A percentile compares a stretch with the other conserved stretches of the same genome.
These are phyloP conservation scores for Eumacrocentrus americanus DNA, from an alignment of 2,888 invertebrate species.

Conservation along the genomic window DNA sequence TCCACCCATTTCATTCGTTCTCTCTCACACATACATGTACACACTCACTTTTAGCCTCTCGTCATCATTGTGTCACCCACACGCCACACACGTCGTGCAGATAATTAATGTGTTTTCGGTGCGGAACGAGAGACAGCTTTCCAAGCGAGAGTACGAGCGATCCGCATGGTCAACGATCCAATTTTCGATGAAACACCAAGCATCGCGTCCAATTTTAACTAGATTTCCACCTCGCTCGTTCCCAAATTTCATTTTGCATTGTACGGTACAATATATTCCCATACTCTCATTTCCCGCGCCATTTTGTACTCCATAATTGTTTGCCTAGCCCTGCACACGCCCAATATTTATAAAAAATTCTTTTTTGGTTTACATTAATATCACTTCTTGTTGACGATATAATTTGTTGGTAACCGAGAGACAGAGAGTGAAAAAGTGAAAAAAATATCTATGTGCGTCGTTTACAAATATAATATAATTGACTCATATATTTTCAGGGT, in stretches of 20 bases:
- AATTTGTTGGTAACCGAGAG: too few species aligned
- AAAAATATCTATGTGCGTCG: too few species aligned
- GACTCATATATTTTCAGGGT: too few species aligned
- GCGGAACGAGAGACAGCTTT: constrained; percentile 4
- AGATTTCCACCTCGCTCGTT: constrained; percentile 43
- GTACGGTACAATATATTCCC: constrained; percentile 21
- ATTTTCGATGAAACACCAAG: constrained; percentile 40
- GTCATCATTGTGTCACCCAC: background rate
- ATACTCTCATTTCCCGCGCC: constrained; percentile 8
- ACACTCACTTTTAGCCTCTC: background rate
- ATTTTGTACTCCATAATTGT: constrained; percentile 13
- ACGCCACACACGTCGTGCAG: constrained; percentile 41
- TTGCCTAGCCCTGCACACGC: too few species aligned
- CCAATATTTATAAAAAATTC: too few species aligned
- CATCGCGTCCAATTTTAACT: too few species aligned
- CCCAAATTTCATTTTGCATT: constrained; percentile 39
- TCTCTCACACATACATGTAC: too few species aligned
- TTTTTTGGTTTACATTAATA: too few species aligned
- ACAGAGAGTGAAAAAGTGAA: background rate
- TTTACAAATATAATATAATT: too few species aligned
- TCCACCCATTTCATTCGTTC: too few species aligned
- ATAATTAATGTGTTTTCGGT: constrained; percentile 57
- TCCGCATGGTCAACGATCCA: constrained; percentile 36
- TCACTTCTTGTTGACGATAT: too few species aligned
- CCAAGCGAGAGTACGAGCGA: constrained; percentile 14